Percentiles rank a stretch among this genome's conserved stretches.
Evolutionary conservation across 1,140 invertebrate genomes (phyloP).

Genomic region (Bombus consobrinus): DNA sequence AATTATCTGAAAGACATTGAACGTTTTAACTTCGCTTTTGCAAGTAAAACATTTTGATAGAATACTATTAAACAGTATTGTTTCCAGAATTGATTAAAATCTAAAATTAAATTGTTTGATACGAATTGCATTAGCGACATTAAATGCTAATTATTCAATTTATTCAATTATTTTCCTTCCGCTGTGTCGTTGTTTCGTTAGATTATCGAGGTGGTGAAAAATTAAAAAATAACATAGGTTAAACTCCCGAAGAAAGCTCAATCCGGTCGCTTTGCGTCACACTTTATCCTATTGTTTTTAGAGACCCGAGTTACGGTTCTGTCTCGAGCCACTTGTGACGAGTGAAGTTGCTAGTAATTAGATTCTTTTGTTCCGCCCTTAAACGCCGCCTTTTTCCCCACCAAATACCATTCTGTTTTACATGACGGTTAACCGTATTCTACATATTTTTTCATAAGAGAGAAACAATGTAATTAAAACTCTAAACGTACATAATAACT

Average conservation of each 20-base stretch:
- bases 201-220: not conserved
- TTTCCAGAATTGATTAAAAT: too few species aligned
- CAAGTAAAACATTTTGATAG: too few species aligned
- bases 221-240: slow-evolving; percentile 18
- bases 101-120: not conserved
- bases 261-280: slow-evolving; percentile 4
- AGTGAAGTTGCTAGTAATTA: slow-evolving; percentile 42
- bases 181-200: not conserved
- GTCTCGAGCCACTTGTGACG: slow-evolving; percentile 33
- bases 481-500: not conserved
- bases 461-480: not conserved
- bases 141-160: not conserved
- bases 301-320: not conserved
- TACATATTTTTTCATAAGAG: not conserved
- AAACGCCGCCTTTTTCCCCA: not conserved
- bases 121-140: not conserved
- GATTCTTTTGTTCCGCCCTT: slow-evolving; percentile 36
- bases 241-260: slow-evolving; percentile 33
- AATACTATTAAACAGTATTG: too few species aligned
- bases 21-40: too few species aligned
- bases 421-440: too few species aligned
- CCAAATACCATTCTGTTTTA: not conserved
- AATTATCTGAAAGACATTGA: not conserved
- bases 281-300: slow-evolving; percentile 33
- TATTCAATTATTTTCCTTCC: not conserved